Percentiles rank a stretch among this genome's conserved stretches.
Evolutionary conservation across 2,888 invertebrate species (phyloP).

Genomic region (Lycia hirtaria): DNA sequence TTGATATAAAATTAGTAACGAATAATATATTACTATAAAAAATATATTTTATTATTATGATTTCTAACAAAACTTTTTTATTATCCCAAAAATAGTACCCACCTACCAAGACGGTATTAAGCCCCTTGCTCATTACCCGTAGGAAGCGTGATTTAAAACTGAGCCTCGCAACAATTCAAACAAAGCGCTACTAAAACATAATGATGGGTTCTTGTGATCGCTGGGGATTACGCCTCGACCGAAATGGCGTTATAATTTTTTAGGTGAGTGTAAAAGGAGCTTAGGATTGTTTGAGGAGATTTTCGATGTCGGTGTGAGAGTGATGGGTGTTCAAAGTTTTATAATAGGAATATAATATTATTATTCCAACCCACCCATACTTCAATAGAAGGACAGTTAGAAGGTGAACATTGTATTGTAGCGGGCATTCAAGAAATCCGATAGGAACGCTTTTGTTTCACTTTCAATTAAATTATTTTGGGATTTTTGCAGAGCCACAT

Average conservation of each 20-base stretch:
- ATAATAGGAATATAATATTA: background rate
- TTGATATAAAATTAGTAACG: no score
- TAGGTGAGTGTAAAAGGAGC: constrained; percentile 43
- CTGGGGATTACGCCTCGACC: constrained; percentile 42
- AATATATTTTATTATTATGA: no score
- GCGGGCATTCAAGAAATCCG: no score
- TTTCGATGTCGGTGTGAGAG: constrained; percentile 7
- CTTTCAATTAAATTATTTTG: no score
- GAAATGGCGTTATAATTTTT: constrained; percentile 46
- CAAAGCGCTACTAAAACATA: constrained; percentile 54
- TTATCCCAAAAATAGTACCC: constrained; percentile 24
- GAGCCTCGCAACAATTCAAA: constrained; percentile 50
- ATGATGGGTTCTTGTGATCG: constrained; percentile 56
- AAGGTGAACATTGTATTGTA: no score
- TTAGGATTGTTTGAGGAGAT: constrained; percentile 34
- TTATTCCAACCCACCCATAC: background rate
- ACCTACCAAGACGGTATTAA: constrained; percentile 28
- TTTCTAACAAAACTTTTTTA: no score
- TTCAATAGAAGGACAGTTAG: no score
- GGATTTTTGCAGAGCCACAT: no score
- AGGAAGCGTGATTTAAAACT: constrained; percentile 46
- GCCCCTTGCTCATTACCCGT: constrained; percentile 45
- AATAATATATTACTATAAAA: no score
- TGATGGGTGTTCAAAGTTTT: constrained; percentile 10
- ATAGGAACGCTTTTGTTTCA: no score